Evolutionary conservation across 1,140 invertebrate species (phyloP), one percentile per base, ranked within the genome.

Genomic region (Acyrthosiphon pisum): DNA sequence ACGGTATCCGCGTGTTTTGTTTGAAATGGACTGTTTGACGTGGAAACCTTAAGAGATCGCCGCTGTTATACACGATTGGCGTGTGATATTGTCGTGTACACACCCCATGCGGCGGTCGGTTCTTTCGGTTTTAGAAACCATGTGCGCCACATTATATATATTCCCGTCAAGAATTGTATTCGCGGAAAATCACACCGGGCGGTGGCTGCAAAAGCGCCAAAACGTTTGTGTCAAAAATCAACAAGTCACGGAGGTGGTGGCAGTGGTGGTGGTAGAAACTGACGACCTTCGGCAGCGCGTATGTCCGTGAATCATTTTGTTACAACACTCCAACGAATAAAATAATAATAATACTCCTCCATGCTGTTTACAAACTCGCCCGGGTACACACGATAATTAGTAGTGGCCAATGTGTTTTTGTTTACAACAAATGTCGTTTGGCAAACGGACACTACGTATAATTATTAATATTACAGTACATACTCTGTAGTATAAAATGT

Each of bases 141-240:
- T 76, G 60, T 76, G 60, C n/a, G 18, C n/a, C 14, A 20, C 14
- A n/a, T 60, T 4, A 60, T 60, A 18, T 9, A 53, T 68, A 68
- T 76, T 35, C 14, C 20, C n/a, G 60, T 76, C 30, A 30, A 76
- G 60, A 76, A 11, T 76, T n/a, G 60, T 18, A n/a, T 76, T 44
- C n/a, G n/a, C 87, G 20, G 48, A 89, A 89, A 53, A 37, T 89
- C 48, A 8, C 48, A 89, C n/a, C 60, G 30, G 30, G 50, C 35
- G 87, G 30, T 30, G 23, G 83, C 83, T 26, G 83, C 37, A 26
- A 26, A 87, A 88, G 8, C 23, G 9, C 83, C 37, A 50, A 89
- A 89, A 89, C 46, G 41, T 23, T 53, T 53, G 37, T 88, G 87
- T 89, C 48, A 89, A 89, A 89, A 53, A 53, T 89, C 87, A 89